Percentiles rank a stretch among this genome's conserved stretches.
Evolutionary conservation across 2,113 vertebrate species (phyloP).

Genomic region (Pica pica): DNA sequence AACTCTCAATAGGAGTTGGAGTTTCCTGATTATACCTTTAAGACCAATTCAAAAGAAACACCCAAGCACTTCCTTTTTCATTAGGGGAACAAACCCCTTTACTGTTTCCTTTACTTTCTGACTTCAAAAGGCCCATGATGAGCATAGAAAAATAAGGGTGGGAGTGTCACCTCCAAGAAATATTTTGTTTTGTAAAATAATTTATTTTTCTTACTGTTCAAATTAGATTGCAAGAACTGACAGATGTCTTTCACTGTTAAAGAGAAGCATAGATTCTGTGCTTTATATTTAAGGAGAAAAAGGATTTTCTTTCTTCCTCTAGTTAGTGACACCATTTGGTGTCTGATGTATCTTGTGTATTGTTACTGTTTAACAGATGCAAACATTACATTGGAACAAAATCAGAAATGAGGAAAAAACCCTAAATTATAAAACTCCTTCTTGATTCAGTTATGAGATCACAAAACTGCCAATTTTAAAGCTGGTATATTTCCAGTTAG

Average conservation of each 20-base stretch:
- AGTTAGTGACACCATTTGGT: background rate
- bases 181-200: background rate
- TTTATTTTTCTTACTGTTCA: background rate
- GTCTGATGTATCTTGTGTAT: background rate
- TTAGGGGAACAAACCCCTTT: rapidly evolving
- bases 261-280: background rate
- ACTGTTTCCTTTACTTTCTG: background rate
- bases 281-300: background rate
- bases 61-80: background rate
- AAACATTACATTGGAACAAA: background rate
- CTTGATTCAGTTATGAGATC: background rate
- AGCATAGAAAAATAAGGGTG: background rate
- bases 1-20: background rate
- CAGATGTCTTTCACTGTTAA: background rate
- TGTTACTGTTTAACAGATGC: background rate
- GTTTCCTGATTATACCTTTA: background rate
- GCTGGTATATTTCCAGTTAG: background rate
- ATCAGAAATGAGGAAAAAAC: background rate
- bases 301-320: background rate
- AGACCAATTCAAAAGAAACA: background rate
- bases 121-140: background rate
- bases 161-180: background rate
- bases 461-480: background rate
- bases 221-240: background rate
- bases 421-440: background rate